Percentiles rank a stretch among this genome's conserved stretches.
These are phyloP conservation scores for Agapostemon virescens DNA, from an alignment of 2,888 invertebrate genomes.

Conservation along the genomic window DNA sequence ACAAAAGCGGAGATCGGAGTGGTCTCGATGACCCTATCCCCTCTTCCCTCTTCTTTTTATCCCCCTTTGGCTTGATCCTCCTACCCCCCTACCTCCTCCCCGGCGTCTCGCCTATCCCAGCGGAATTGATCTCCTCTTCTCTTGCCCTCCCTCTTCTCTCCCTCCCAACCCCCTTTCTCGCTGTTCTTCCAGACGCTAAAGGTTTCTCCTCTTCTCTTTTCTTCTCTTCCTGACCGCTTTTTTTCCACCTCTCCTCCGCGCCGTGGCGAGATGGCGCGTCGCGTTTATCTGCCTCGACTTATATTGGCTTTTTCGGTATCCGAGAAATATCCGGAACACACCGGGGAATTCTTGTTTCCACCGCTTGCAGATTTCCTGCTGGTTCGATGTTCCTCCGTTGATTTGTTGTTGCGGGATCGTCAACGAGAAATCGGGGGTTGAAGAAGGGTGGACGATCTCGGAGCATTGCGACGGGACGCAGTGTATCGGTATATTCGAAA, in stretches of 20 bases:
- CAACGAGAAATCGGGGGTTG: not conserved
- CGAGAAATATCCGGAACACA: conserved; percentile 1
- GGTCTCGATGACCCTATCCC: conserved; percentile 46
- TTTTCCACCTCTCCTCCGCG: not conserved
- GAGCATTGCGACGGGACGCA: not conserved
- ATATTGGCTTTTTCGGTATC: conserved; percentile 49
- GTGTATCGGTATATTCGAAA: not conserved
- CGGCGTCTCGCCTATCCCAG: too few relatives aligned
- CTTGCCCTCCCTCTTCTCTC: not conserved
- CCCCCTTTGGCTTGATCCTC: not conserved
- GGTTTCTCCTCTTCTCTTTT: not conserved
- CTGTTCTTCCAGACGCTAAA: conserved; percentile 9
- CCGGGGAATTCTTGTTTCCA: conserved; percentile 29
- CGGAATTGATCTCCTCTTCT: not conserved
- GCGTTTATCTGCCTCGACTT: conserved; percentile 56
- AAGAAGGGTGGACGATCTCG: not conserved
- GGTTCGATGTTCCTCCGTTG: not conserved
- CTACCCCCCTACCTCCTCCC: too few relatives aligned
- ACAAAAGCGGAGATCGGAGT: conserved; percentile 66
- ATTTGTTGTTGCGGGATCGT: not conserved
- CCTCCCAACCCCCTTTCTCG: conserved; percentile 13
- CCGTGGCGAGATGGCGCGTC: conserved; percentile 45
- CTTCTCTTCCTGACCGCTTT: conserved; percentile 6
- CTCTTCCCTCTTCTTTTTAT: conserved; percentile 22
- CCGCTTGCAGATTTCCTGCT: conserved; percentile 33